Conservation (phyloP, 2,888 invertebrate genomes). For the Spisula solida region DNA sequence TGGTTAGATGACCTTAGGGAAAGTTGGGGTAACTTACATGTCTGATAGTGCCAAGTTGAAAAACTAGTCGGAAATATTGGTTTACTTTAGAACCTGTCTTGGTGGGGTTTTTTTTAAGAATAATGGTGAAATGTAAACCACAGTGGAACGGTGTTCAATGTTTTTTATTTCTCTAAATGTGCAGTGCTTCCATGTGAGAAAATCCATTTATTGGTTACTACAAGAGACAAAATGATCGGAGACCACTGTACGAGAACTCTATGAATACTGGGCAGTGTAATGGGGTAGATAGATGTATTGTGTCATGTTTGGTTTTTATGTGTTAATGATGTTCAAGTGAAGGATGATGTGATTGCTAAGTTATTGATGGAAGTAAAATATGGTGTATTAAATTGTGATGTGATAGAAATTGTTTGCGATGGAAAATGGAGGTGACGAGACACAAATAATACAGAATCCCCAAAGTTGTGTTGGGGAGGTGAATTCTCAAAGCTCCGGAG, state of each 20-base stretch:
- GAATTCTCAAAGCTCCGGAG: constrained; percentile 28
- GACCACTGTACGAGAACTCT: background rate
- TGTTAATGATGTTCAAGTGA: background rate
- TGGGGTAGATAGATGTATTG: background rate
- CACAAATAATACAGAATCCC: constrained; percentile 9
- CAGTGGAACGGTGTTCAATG: background rate
- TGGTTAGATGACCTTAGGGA: constrained; percentile 14
- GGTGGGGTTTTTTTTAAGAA: background rate
- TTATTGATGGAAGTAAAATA: constrained; percentile 4
- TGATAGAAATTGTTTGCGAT: constrained; percentile 44
- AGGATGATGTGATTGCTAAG: background rate
- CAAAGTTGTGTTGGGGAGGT: constrained; percentile 29
- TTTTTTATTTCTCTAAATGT: background rate
- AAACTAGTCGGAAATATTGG: background rate
- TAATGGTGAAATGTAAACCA: background rate
- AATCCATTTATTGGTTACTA: constrained; percentile 14
- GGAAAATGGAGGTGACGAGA: constrained; percentile 53
- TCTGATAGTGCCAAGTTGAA: background rate
- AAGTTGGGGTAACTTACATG: background rate
- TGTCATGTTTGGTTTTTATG: background rate
- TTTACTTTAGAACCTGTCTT: background rate
- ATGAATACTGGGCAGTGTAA: background rate
- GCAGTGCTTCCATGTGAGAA: background rate
- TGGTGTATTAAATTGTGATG: background rate
- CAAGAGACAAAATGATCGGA: background rate